A percentile compares a stretch with the other conserved stretches of the same genome.
These are phyloP conservation scores for Lipotes vexillifer DNA, from an alignment of 2,113 vertebrate genomes.

Conservation along the genomic window DNA sequence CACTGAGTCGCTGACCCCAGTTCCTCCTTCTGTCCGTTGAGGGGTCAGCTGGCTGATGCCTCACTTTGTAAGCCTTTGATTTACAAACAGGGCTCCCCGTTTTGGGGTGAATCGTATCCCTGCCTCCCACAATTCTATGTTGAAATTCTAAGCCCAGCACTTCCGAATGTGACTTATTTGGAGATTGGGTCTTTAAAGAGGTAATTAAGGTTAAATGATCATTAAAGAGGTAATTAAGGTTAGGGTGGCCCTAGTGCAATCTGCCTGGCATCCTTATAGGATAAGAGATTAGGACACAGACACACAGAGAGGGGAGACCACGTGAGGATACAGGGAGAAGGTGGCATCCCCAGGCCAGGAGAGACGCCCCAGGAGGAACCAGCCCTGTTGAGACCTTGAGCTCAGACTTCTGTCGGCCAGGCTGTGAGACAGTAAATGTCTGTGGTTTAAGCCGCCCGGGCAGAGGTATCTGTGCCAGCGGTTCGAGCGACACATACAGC, in stretches of 20 bases:
- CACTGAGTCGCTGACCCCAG: not conserved
- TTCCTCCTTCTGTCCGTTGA: fast-evolving
- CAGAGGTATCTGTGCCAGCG: fast-evolving
- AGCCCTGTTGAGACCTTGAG: not conserved
- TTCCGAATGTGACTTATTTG: not conserved
- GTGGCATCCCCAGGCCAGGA: not conserved
- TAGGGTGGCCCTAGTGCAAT: not conserved
- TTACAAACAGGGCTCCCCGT: not conserved
- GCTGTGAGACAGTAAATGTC: too few species aligned
- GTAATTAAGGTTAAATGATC: not conserved
- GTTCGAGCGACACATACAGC: fast-evolving
- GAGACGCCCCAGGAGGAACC: not conserved
- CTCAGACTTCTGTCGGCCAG: not conserved
- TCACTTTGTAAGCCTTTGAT: not conserved
- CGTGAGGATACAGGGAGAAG: not conserved
- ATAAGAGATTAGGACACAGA: not conserved
- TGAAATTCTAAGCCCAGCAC: not conserved
- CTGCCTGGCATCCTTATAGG: not conserved
- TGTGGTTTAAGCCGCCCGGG: fast-evolving
- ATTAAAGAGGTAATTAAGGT: not conserved
- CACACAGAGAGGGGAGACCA: too few species aligned
- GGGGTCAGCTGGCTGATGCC: not conserved
- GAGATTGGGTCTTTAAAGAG: not conserved
- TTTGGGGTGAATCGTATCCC: fast-evolving
- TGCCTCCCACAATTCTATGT: not conserved